These are phyloP conservation scores for Pinna nobilis DNA, from an alignment of 1,140 invertebrate species.

Conservation along the genomic window DNA sequence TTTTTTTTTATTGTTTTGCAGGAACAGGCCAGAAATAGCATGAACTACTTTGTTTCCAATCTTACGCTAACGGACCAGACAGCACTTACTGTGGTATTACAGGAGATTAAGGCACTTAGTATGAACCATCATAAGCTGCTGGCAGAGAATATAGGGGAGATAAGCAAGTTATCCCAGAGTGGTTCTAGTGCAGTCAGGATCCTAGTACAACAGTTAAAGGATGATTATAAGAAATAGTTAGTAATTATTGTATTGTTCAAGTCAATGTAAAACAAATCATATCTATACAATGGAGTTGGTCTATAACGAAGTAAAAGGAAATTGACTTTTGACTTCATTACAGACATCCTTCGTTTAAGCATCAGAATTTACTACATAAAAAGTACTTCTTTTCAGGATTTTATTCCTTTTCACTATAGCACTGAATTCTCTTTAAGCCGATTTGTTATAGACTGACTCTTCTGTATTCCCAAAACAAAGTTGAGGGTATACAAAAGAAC, in stretches of 20 bases:
- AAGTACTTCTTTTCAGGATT: too few species aligned
- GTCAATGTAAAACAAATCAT: background rate
- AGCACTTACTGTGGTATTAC: conserved; percentile 82
- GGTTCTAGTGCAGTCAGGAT: conserved; percentile 74
- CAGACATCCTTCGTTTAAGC: too few species aligned
- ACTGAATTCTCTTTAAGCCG: too few species aligned
- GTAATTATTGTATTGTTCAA: background rate
- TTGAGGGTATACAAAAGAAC: too few species aligned
- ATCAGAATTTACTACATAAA: too few species aligned
- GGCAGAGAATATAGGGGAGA: conserved; percentile 84
- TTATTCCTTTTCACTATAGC: too few species aligned
- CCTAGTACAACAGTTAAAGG: conserved; percentile 75
- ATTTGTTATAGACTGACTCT: too few species aligned
- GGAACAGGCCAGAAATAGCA: conserved; percentile 82
- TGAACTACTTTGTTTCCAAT: conserved; percentile 86
- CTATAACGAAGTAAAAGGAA: too few species aligned
- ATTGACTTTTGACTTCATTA: too few species aligned
- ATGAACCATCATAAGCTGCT: conserved; percentile 85
- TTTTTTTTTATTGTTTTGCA: conserved; percentile 23
- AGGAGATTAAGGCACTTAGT: conserved; percentile 86
- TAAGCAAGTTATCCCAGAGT: conserved; percentile 77
- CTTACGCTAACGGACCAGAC: conserved; percentile 80
- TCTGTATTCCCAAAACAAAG: too few species aligned
- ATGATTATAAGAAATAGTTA: conserved; percentile 70
- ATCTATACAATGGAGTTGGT: too few species aligned